These are phyloP conservation scores for Cephus pulcher DNA, from an alignment of 2,888 invertebrate genomes.

Conservation along the genomic window DNA sequence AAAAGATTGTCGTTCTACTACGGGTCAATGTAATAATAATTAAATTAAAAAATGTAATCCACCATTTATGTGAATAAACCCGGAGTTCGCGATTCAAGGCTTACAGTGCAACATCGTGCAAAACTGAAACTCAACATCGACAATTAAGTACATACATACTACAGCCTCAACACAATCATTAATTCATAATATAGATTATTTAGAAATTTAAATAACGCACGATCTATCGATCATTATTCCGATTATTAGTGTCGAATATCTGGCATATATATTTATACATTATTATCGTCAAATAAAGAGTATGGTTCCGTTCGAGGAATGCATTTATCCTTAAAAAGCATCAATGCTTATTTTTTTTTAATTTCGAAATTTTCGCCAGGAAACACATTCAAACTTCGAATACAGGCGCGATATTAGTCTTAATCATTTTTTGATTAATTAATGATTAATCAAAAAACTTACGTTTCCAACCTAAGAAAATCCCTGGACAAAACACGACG, in stretches of 20 bases:
- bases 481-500: too few relatives aligned
- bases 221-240: constrained; percentile 13
- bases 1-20: too few relatives aligned
- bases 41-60: too few relatives aligned
- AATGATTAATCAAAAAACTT: too few relatives aligned
- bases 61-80: background rate
- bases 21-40: too few relatives aligned
- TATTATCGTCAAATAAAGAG: constrained; percentile 26
- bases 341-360: background rate
- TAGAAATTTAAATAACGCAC: constrained; percentile 22
- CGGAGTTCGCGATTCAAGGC: constrained; percentile 22
- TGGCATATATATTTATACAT: constrained; percentile 24
- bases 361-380: background rate
- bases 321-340: constrained; percentile 6
- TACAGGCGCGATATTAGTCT: too few relatives aligned
- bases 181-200: constrained; percentile 12
- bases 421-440: too few relatives aligned
- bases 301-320: constrained; percentile 23
- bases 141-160: constrained; percentile 10
- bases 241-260: constrained; percentile 14
- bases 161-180: constrained; percentile 18
- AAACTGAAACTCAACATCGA: constrained; percentile 14
- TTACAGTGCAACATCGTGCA: constrained; percentile 19
- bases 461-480: too few relatives aligned
- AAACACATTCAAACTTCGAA: too few relatives aligned